Percentiles rank a stretch among this genome's conserved stretches.
Evolutionary conservation across 2,888 invertebrate genomes (phyloP).

Genomic region (Malthinus seriepunctatus): DNA sequence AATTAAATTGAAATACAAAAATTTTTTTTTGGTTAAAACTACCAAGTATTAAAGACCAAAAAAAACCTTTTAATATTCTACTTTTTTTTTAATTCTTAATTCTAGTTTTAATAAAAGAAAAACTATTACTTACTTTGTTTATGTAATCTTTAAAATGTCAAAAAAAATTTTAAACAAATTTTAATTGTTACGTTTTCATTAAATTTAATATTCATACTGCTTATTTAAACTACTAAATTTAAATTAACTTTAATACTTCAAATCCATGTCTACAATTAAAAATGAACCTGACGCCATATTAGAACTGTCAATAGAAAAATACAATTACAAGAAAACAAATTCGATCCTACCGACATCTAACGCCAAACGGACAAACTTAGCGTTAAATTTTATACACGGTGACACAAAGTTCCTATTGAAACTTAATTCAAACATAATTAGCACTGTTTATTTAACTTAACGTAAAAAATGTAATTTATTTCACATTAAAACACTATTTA

Average conservation of each 20-base stretch:
- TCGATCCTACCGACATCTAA: not conserved
- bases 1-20: no score
- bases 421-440: no score
- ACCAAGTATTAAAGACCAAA: not conserved
- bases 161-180: not conserved
- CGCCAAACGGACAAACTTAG: no score
- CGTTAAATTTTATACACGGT: no score
- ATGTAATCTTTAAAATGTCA: constrained; percentile 1
- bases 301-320: constrained; percentile 1
- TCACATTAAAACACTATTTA: no score
- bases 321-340: not conserved
- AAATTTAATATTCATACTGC: constrained; percentile 4
- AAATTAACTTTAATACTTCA: constrained; percentile 4
- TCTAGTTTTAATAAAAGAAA: no score
- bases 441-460: no score
- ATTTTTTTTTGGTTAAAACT: no score
- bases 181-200: constrained; percentile 1
- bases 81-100: no score
- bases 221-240: not conserved
- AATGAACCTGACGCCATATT: not conserved
- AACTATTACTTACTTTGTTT: not conserved
- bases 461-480: no score
- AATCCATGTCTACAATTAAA: constrained; percentile 1
- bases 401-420: no score
- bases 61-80: not conserved